phyloP scores from a whole-genome alignment of 2,888 invertebrate genomes.

The Erannis defoliaria region DNA sequence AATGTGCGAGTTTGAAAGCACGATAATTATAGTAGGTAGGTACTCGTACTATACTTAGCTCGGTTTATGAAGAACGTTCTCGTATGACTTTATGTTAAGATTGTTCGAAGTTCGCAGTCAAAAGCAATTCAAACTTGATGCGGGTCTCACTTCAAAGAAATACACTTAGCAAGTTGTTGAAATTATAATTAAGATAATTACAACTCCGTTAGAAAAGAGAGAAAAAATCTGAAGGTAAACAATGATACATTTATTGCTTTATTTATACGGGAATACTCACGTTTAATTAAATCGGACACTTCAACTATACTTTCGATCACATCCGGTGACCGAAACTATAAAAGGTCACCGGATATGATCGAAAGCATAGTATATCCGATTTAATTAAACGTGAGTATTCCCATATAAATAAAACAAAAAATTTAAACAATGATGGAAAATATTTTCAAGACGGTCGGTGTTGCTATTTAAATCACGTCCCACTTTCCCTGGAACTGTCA shows the following conservation, averaged over 20 bases:
- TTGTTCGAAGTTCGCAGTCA: constrained; percentile 41
- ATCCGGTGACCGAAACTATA: no score
- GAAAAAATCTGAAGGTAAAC: not conserved
- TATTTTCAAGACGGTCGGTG: not conserved
- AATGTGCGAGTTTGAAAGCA: constrained; percentile 39
- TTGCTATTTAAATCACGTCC: constrained; percentile 8
- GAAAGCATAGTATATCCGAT: no score
- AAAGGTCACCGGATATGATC: no score
- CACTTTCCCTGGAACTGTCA: constrained; percentile 10
- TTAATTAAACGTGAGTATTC: no score
- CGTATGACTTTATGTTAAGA: constrained; percentile 49
- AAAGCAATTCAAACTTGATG: constrained; percentile 28
- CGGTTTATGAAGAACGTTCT: constrained; percentile 27
- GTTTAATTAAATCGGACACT: no score
- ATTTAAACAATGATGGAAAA: not conserved
- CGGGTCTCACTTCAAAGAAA: constrained; percentile 17
- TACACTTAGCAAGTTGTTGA: not conserved
- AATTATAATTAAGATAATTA: constrained; percentile 1
- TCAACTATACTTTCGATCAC: no score
- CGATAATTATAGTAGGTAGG: constrained; percentile 26
- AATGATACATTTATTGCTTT: no score
- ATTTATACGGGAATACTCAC: no score
- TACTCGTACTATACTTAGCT: constrained; percentile 19
- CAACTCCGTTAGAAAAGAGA: not conserved
- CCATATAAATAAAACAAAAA: no score